phyloP scores from a whole-genome alignment of 2,113 vertebrate genomes.

The Phrynocephalus versicolor region DNA sequence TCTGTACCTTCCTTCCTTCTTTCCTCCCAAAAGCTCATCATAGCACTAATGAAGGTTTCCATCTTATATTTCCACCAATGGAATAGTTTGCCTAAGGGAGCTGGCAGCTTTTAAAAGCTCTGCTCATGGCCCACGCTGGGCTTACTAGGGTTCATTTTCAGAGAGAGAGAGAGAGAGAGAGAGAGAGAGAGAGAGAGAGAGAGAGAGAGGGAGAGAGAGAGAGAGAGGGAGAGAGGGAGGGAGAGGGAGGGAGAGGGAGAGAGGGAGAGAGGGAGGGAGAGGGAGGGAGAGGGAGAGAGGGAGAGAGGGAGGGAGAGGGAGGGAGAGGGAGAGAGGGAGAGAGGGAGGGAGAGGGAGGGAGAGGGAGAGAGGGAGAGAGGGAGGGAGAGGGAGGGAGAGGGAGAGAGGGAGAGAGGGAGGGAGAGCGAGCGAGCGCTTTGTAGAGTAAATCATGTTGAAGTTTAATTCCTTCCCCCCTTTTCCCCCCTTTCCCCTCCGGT shows the following conservation, averaged over 20 bases:
- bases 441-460: not conserved
- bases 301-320: not conserved
- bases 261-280: not conserved
- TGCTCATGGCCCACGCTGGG: too few species aligned
- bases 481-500: not conserved
- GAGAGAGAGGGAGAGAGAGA: not conserved
- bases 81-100: too few species aligned
- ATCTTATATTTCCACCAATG: too few species aligned
- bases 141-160: not conserved
- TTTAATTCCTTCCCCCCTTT: not conserved
- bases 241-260: not conserved
- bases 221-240: constrained; percentile 14
- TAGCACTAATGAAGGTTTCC: too few species aligned
- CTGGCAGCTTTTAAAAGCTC: too few species aligned
- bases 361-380: not conserved
- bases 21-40: too few species aligned
- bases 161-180: too few species aligned
- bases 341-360: too few species aligned
- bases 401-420: not conserved
- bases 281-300: constrained; percentile 16
- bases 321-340: constrained; percentile 14
- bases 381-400: constrained; percentile 20
- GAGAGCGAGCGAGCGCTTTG: not conserved
- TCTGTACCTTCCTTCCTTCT: too few species aligned
- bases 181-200: not conserved